Evolutionary conservation across 1,140 invertebrate species (phyloP).

Genomic region (Heliothis subflexa): DNA sequence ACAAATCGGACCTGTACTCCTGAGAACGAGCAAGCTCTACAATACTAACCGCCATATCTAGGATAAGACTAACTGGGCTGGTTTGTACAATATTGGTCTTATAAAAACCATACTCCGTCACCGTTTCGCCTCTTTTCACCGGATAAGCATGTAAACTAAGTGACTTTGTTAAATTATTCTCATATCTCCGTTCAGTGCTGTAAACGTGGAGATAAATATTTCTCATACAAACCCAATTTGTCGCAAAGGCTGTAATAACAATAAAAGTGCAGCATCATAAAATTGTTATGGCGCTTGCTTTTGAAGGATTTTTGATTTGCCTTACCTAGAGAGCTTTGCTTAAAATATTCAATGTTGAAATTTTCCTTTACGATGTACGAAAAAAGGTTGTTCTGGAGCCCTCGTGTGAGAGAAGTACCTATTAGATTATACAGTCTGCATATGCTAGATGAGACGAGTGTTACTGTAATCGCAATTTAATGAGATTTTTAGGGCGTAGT

Average conservation of each 20-base stretch:
- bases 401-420: constrained; percentile 59
- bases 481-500: constrained; percentile 60
- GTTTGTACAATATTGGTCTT: not conserved
- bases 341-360: constrained; percentile 58
- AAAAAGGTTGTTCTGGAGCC: constrained; percentile 59
- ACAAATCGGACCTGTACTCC: too few relatives aligned
- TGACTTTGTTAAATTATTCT: constrained; percentile 21
- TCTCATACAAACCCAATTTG: constrained; percentile 58
- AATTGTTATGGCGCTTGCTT: constrained; percentile 56
- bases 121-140: constrained; percentile 1
- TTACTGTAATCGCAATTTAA: constrained; percentile 64
- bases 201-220: constrained; percentile 43
- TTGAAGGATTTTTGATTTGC: constrained; percentile 64
- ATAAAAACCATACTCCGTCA: not conserved
- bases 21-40: too few relatives aligned
- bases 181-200: constrained; percentile 5
- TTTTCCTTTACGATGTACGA: constrained; percentile 62
- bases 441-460: constrained; percentile 59
- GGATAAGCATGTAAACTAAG: constrained; percentile 12
- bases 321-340: constrained; percentile 54
- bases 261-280: constrained; percentile 65
- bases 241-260: constrained; percentile 55
- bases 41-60: not conserved
- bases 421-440: constrained; percentile 64
- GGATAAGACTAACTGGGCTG: not conserved